Evolutionary conservation across 2,888 invertebrate species (phyloP).

Genomic region (Acanthococcus lagerstroemiae): DNA sequence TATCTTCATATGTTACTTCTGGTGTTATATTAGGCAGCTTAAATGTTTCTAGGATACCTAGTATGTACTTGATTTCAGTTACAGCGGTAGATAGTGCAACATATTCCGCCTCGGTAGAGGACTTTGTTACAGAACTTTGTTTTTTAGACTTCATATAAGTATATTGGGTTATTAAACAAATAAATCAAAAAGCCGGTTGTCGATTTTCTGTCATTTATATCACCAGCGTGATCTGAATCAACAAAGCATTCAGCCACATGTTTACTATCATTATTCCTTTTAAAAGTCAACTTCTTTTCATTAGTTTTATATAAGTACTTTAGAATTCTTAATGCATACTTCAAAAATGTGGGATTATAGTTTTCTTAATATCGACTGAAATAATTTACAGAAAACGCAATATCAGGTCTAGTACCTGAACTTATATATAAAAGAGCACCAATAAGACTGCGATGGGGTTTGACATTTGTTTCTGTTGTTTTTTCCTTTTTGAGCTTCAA

Average conservation of each 20-base stretch:
- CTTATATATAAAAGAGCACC: conserved; percentile 9
- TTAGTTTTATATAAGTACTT: conserved; percentile 3
- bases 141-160: not conserved
- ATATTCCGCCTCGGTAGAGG: conserved; percentile 2
- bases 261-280: not conserved
- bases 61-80: not conserved
- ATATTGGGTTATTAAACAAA: not conserved
- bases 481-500: not conserved
- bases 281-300: not conserved
- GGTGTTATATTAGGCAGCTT: conserved; percentile 11
- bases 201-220: not conserved
- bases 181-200: conserved; percentile 3
- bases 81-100: not conserved
- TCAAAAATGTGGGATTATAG: not conserved
- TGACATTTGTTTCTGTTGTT: not conserved
- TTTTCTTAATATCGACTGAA: not conserved
- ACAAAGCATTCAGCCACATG: conserved; percentile 6
- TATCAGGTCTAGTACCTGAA: conserved; percentile 2
- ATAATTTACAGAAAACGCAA: conserved; percentile 4
- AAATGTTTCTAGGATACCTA: not conserved
- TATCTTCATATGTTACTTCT: conserved; percentile 16
- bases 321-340: conserved; percentile 4
- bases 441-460: conserved; percentile 7
- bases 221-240: conserved; percentile 2
- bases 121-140: not conserved